Base-by-base conservation (phyloP, 37 sponge, comb jelly and placozoan genomes). In the Bolinopsis microptera region DNA sequence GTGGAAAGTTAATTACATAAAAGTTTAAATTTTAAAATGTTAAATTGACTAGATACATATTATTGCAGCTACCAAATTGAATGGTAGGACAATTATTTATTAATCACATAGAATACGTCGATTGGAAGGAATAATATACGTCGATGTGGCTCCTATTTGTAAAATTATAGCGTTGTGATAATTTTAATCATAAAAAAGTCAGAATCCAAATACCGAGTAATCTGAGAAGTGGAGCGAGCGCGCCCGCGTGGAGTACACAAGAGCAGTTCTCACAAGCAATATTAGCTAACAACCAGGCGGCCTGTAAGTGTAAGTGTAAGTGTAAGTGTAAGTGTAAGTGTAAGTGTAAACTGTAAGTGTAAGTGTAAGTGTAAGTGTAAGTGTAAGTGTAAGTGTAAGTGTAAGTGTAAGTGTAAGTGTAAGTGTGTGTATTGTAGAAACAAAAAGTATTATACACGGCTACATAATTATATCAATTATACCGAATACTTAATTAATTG, bases 211-310 rank as follows among this genome's bases (percentile, higher is more conserved):
- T 21, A 80, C 48, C 90, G 24, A 86, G 61, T 36, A 86, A 38
- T 40, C 90, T 2, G 30, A 86, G 90, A 24, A 86, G 90, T 9
- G 90, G 90, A 34, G 90, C 90, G 2, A 86, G 90, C 22, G 90
- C 90, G 27, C 90, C 90, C n/a, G 90, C 90, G 39, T 86, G 36
- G 5, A 86, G 61, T 30, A 86, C 90, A 86, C 90, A 86, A 26
- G 90, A 86, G 36, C 90, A 86, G 90, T 86, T 86, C 90, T 86
- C 90, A 26, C 90, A 86, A 27, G 90, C 90, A 26, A 86, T 86
- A 30, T 86, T 86, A 40, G 90, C 90, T 24, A 86, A 34, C 90
- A 86, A 86, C 90, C 90, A 86, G 31, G 90, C 90, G 24, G 90
- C 90, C 90, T 86, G 90, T 3, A 86, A 86, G 2, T 48, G 13